Percentiles rank a stretch among this genome's conserved stretches.
phyloP scores from a whole-genome alignment of 2,888 invertebrate genomes.

The Apoda limacodes region DNA sequence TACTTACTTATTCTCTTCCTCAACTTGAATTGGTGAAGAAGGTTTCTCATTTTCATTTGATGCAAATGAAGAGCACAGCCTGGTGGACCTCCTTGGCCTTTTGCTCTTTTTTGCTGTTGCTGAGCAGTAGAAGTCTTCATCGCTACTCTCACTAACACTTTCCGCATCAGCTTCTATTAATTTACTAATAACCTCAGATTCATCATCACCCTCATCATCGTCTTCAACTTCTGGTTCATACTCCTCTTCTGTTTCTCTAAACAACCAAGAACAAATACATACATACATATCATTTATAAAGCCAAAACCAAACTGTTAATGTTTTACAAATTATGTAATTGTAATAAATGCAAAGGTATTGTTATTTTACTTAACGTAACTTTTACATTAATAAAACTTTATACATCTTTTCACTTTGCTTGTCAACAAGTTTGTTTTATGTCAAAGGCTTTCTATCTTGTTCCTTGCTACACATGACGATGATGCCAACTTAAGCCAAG shows the following conservation, averaged over 20 bases:
- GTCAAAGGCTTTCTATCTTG: too few relatives aligned
- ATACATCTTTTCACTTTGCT: too few relatives aligned
- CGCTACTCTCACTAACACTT: conserved; percentile 34
- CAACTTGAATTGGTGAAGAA: conserved; percentile 13
- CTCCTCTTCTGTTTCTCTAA: conserved; percentile 7
- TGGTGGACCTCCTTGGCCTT: conserved; percentile 33
- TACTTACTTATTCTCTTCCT: conserved; percentile 22
- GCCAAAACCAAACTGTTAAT: too few relatives aligned
- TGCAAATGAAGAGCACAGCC: conserved; percentile 29
- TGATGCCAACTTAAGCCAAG: too few relatives aligned
- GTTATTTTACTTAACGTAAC: too few relatives aligned
- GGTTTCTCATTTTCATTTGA: conserved; percentile 18
- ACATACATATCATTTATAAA: too few relatives aligned
- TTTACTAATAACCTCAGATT: conserved; percentile 51
- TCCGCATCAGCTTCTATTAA: conserved; percentile 45
- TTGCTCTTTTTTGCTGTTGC: conserved; percentile 26
- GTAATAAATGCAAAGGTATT: too few relatives aligned
- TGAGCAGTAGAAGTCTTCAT: conserved; percentile 37
- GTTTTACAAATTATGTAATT: too few relatives aligned
- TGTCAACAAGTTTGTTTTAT: too few relatives aligned
- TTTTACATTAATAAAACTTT: too few relatives aligned
- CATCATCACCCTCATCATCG: conserved; percentile 46
- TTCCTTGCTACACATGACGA: too few relatives aligned
- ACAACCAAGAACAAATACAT: neutral
- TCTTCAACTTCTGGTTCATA: conserved; percentile 19